phyloP scores from a whole-genome alignment of 92 coral and sea anemone genomes.

The Phenganax stokvisi region DNA sequence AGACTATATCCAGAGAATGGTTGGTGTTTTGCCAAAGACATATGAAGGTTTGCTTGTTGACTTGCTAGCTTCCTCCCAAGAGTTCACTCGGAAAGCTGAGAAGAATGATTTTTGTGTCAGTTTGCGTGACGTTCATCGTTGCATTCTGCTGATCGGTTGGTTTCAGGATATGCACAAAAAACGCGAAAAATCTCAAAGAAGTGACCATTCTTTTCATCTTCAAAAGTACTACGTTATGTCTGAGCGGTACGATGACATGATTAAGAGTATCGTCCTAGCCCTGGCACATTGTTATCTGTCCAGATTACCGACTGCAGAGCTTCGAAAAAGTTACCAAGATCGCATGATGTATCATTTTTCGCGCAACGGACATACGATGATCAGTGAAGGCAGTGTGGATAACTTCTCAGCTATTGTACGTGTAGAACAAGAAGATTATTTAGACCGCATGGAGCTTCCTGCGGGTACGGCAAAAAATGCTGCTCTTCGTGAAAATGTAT shows the following conservation, averaged over 20 bases:
- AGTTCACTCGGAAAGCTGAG: slow-evolving; percentile 62
- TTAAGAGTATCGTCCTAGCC: slow-evolving; percentile 60
- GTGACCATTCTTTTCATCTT: slow-evolving; percentile 19
- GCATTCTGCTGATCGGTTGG: slow-evolving; percentile 70
- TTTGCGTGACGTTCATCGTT: slow-evolving; percentile 73
- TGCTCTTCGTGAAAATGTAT: slow-evolving; percentile 94
- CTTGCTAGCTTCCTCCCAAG: slow-evolving; percentile 69
- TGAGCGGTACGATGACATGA: slow-evolving; percentile 18
- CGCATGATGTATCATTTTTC: slow-evolving; percentile 47
- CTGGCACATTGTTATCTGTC: slow-evolving; percentile 94
- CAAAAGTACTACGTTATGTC: slow-evolving; percentile 34
- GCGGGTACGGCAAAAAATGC: slow-evolving; percentile 90
- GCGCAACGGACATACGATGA: slow-evolving; percentile 18
- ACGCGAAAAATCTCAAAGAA: slow-evolving; percentile 30
- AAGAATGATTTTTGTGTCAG: slow-evolving; percentile 78
- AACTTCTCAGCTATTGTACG: slow-evolving; percentile 73
- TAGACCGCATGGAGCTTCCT: slow-evolving; percentile 93
- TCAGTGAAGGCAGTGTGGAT: slow-evolving; percentile 13
- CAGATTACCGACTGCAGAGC: slow-evolving; percentile 62
- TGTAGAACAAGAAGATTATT: slow-evolving; percentile 87
- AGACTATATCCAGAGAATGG: slow-evolving; percentile 85
- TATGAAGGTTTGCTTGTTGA: slow-evolving; percentile 49
- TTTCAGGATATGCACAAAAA: slow-evolving; percentile 48
- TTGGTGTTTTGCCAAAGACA: slow-evolving; percentile 52
- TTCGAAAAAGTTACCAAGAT: slow-evolving; percentile 56